Evolutionary conservation across 2,888 invertebrate species (phyloP).

Genomic region (Heliconius sara): DNA sequence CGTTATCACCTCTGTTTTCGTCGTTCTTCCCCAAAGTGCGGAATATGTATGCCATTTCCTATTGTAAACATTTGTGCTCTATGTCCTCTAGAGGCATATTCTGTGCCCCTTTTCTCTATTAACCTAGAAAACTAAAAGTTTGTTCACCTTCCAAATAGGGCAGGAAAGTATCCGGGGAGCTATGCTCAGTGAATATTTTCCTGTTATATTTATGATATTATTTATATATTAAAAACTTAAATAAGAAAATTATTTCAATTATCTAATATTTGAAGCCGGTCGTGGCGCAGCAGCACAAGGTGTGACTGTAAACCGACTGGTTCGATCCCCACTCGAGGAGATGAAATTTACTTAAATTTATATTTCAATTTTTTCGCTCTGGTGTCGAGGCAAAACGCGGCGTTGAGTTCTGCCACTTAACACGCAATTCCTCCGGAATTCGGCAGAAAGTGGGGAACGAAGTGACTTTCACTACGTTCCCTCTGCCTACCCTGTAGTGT

Average conservation of each 20-base stretch:
- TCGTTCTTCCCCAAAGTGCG: conserved; percentile 49
- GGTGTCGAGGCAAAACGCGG: too few species aligned
- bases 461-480: too few species aligned
- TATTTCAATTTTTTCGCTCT: too few species aligned
- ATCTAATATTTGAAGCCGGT: too few species aligned
- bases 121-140: conserved; percentile 53
- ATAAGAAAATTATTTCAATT: not conserved
- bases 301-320: too few species aligned
- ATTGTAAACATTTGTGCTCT: conserved; percentile 51
- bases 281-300: too few species aligned
- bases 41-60: conserved; percentile 49
- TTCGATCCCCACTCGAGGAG: too few species aligned
- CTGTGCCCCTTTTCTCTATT: conserved; percentile 52
- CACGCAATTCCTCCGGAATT: too few species aligned
- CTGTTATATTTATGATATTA: not conserved
- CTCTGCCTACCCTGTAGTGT: too few species aligned
- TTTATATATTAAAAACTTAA: not conserved
- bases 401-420: too few species aligned
- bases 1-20: conserved; percentile 50
- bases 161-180: conserved; percentile 43
- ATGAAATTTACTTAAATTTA: too few species aligned
- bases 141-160: conserved; percentile 50
- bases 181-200: conserved; percentile 28
- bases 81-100: conserved; percentile 50
- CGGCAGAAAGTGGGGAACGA: too few species aligned